Percentiles rank a stretch among this genome's conserved stretches.
These are phyloP conservation scores for Hozukius guyotensis DNA, from an alignment of 2,797 vertebrate species.

Conservation along the genomic window DNA sequence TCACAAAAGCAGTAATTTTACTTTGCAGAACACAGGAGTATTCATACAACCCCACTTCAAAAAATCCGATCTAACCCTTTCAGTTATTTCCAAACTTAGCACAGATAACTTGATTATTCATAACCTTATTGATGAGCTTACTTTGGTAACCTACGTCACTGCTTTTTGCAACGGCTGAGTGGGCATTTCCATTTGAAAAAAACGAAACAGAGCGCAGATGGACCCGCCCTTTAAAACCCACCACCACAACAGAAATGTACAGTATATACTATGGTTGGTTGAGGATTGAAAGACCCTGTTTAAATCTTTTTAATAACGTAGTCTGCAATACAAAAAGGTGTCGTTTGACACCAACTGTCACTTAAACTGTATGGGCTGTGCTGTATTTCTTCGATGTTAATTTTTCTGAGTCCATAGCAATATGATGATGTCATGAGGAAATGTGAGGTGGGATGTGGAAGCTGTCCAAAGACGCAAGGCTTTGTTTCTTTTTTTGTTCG, in stretches of 20 bases:
- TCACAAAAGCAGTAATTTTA: too few species aligned
- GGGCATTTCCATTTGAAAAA: background rate
- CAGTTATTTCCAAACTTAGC: too few species aligned
- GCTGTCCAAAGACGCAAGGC: background rate
- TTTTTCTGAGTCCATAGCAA: background rate
- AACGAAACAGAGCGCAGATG: background rate
- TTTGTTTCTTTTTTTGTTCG: background rate
- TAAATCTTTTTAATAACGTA: background rate
- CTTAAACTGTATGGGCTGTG: background rate
- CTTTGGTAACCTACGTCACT: background rate
- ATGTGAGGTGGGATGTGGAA: background rate
- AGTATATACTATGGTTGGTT: background rate
- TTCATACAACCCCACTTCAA: too few species aligned
- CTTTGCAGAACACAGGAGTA: too few species aligned
- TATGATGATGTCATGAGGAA: constrained; percentile 27
- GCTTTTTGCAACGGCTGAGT: background rate
- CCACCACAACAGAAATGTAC: background rate
- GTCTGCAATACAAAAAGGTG: background rate
- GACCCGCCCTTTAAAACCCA: background rate
- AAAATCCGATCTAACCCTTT: too few species aligned
- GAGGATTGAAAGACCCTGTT: background rate
- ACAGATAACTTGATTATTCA: too few species aligned
- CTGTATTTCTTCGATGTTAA: background rate
- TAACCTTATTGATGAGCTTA: too few species aligned
- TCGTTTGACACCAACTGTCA: background rate